Evolutionary conservation across 2,797 vertebrate genomes (phyloP).

Genomic region (Aselliscus stoliczkanus): DNA sequence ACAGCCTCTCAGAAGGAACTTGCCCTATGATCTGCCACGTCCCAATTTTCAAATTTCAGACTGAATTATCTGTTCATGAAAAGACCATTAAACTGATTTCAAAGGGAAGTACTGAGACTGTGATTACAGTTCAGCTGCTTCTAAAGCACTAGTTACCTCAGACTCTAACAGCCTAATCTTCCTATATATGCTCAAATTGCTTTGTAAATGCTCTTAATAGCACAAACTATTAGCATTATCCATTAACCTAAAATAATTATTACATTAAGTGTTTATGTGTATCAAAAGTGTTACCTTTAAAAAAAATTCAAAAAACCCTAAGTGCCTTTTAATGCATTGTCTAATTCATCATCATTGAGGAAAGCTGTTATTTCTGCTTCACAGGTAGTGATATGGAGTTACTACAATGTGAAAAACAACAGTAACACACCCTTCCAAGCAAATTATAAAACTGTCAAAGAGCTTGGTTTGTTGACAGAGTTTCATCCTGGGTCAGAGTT

Average conservation of each 20-base stretch:
- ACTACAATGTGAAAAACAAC: slow-evolving; percentile 1
- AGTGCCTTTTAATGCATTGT: not conserved
- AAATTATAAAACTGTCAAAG: not conserved
- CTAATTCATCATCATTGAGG: not conserved
- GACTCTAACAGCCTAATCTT: not conserved
- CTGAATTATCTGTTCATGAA: not conserved
- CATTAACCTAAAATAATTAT: slow-evolving; percentile 42
- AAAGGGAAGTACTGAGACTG: not conserved
- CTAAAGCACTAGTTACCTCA: not conserved
- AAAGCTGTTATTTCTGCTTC: not conserved
- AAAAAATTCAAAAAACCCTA: too few species aligned
- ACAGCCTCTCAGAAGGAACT: not conserved
- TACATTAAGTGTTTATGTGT: not conserved
- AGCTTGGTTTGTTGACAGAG: not conserved
- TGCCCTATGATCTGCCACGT: not conserved
- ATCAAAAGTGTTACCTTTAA: not conserved
- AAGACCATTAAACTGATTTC: not conserved
- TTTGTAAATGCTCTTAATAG: not conserved
- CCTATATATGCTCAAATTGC: not conserved
- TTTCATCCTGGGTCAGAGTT: not conserved
- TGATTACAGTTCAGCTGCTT: not conserved
- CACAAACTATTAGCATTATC: not conserved
- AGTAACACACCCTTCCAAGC: not conserved
- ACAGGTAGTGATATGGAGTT: not conserved
- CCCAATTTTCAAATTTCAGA: not conserved